These are phyloP conservation scores for Centropus bengalensis DNA, from an alignment of 2,113 vertebrate species.

Conservation along the genomic window DNA sequence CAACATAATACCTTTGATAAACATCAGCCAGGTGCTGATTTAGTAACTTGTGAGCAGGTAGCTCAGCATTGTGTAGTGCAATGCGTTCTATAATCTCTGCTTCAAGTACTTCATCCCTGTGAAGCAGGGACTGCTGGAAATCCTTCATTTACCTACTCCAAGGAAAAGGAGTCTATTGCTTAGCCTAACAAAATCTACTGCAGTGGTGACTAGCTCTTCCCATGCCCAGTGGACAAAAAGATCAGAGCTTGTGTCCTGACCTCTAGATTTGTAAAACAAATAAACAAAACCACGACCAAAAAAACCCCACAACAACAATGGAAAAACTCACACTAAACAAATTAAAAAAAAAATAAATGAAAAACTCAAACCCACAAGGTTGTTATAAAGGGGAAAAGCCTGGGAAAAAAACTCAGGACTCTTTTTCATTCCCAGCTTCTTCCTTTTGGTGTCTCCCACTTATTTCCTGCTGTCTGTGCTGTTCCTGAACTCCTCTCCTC, in stretches of 20 bases:
- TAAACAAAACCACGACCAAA: background rate
- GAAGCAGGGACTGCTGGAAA: background rate
- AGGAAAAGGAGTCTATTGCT: background rate
- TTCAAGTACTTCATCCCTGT: background rate
- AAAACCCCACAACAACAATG: rapidly evolving
- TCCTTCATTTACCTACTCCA: background rate
- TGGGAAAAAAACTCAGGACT: background rate
- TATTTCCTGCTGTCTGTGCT: background rate
- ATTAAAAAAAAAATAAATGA: background rate
- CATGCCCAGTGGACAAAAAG: background rate
- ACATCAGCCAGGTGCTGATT: background rate
- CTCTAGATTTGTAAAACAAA: background rate
- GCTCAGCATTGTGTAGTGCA: background rate
- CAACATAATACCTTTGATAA: background rate
- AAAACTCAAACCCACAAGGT: background rate
- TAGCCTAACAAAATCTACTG: background rate
- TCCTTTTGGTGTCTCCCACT: background rate
- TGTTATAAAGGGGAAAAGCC: background rate
- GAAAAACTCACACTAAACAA: background rate
- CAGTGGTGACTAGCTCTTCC: background rate
- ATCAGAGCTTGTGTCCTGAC: background rate
- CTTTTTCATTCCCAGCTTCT: background rate
- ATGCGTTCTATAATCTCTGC: background rate
- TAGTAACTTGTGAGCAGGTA: background rate
- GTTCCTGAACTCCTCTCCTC: background rate